These are phyloP conservation scores for Agrochola lychnidis DNA, from an alignment of 2,888 invertebrate species.

Conservation along the genomic window DNA sequence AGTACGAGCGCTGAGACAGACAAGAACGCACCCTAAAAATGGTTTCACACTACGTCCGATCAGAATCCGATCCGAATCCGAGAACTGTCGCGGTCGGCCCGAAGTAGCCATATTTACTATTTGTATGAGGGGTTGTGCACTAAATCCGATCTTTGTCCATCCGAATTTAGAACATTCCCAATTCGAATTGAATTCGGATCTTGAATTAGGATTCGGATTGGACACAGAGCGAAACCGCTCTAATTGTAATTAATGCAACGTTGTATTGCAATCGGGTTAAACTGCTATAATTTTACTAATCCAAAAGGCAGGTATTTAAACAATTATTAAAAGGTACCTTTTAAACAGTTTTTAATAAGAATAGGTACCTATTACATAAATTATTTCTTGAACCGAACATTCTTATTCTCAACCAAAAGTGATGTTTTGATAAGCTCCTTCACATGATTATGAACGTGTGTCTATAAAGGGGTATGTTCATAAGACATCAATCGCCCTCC, in stretches of 20 bases:
- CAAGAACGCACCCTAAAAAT: background rate
- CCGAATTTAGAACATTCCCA: no score
- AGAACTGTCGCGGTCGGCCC: no score
- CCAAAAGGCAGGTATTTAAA: background rate
- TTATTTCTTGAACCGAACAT: background rate
- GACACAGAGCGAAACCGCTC: no score
- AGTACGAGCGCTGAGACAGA: background rate
- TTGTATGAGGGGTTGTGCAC: no score
- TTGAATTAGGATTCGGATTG: no score
- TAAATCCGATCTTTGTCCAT: no score
- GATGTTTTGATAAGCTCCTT: slow-evolving; percentile 19
- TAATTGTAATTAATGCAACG: no score
- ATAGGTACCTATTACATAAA: no score
- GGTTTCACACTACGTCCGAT: no score
- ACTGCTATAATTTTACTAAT: background rate
- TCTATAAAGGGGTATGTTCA: slow-evolving; percentile 64
- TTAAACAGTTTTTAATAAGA: background rate
- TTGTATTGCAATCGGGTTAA: background rate
- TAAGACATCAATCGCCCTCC: slow-evolving; percentile 79
- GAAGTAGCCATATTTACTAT: no score
- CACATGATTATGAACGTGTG: slow-evolving; percentile 25
- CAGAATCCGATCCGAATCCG: no score
- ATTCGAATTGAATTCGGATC: no score
- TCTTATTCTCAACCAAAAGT: slow-evolving; percentile 3
- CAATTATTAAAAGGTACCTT: background rate